Evolutionary conservation across 2,797 vertebrate genomes (phyloP), one percentile per base, ranked within the genome.

Genomic region (Emys orbicularis): DNA sequence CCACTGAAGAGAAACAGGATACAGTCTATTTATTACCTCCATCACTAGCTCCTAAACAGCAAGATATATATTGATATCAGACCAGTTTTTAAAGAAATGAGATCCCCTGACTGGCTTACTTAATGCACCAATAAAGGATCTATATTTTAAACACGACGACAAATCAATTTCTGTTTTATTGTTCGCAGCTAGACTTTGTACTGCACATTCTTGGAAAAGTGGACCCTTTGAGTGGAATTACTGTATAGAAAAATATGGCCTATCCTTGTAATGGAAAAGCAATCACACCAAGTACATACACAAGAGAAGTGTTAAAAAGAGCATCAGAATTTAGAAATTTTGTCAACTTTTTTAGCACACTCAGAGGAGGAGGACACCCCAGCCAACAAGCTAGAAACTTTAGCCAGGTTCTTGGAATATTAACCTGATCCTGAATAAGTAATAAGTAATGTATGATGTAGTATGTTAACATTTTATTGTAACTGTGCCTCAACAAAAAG

Each of bases 1-100:
- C 99, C 98, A 98, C 98, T 98, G 98, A 99, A 98, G 98, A 98
- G 99, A 99, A 99, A 99, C 99, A 99, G 98, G 97, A 98, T 98
- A 97, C 98, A 98, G 97, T 98, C 97, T 98, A 98, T 99, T 98
- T 98, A 99, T 98, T 98, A 99, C 93, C 98, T 98, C 97, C 96
- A 98, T 98, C 96, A 97, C 97, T 97, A 61, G 1, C 92, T 97
- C 97, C 97, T 98, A 98, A 98, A 98, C 94, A 82, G 89, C 87
- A 93, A 94, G 96, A 95, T 84, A 95, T 94, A 95, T 85, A 86
- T 91, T 91, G 97, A 96, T 86, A 96, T 91, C 94, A 97, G 94
- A 90, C 83, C 95, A 94, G 86, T 86, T 56, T 23, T 83, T 49
- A 31, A 77, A 47, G 44, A 93, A 92, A 86, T 84, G 68, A 72